Percentiles rank a stretch among this genome's conserved stretches.
Conservation (phyloP, 2,797 vertebrate genomes). For the Hippopotamyrus pictus region DNA sequence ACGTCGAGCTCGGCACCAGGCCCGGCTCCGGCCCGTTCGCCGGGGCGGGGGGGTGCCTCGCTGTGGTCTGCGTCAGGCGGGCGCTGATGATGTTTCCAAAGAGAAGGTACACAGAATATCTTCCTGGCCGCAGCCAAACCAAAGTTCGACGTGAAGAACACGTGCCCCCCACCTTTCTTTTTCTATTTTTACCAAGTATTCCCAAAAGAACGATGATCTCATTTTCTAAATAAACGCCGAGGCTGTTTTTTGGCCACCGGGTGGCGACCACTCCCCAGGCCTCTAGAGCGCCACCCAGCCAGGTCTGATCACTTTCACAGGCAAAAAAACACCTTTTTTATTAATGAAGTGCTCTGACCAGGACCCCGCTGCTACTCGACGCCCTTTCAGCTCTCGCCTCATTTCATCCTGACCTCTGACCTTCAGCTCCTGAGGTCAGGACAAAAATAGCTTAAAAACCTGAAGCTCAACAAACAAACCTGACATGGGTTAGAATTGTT, state of each 20-base stretch:
- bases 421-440: slow-evolving; percentile 36
- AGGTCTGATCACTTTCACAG: slow-evolving; percentile 13
- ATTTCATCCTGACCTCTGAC: slow-evolving; percentile 26
- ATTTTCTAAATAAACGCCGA: slow-evolving; percentile 30
- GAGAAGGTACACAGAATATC: slow-evolving; percentile 4
- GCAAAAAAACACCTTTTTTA: slow-evolving; percentile 6
- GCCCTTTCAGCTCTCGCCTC: not conserved
- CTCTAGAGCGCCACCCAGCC: slow-evolving; percentile 19
- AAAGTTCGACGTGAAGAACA: slow-evolving; percentile 23
- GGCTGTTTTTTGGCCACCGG: slow-evolving; percentile 21
- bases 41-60: not conserved
- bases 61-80: not conserved
- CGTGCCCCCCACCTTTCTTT: slow-evolving; percentile 19
- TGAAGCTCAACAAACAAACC: slow-evolving; percentile 39
- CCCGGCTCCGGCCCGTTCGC: not conserved
- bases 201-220: slow-evolving; percentile 18
- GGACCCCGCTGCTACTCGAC: not conserved
- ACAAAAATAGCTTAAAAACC: slow-evolving; percentile 47
- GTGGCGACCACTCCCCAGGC: slow-evolving; percentile 19
- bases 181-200: slow-evolving; percentile 22
- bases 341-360: not conserved
- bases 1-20: not conserved
- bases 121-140: not conserved
- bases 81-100: not conserved
- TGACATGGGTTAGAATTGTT: not conserved